Conservation (phyloP, 1,140 invertebrate species). For the Procambarus clarkii region DNA sequence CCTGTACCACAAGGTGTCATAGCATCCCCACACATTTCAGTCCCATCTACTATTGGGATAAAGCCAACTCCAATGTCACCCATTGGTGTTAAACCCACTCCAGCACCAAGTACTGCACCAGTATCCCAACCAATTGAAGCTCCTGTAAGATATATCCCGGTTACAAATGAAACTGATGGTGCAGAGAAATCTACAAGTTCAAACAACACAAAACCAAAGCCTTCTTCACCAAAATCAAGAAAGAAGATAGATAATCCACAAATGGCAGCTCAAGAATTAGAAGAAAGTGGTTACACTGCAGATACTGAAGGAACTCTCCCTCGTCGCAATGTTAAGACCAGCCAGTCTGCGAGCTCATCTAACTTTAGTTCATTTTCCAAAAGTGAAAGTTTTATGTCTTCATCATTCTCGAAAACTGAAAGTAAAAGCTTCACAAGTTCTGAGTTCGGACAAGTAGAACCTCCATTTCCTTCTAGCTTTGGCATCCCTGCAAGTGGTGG, state of each 20-base stretch:
- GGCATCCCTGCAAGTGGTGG: conserved; percentile 47
- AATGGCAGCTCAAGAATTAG: conserved; percentile 75
- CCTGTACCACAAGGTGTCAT: conserved; percentile 47
- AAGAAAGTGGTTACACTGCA: conserved; percentile 83
- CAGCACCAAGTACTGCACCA: neutral
- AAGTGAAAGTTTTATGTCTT: conserved; percentile 65
- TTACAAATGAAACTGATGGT: conserved; percentile 19
- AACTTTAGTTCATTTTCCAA: conserved; percentile 61
- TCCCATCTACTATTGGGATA: neutral
- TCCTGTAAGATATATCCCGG: conserved; percentile 19
- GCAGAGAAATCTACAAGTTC: conserved; percentile 36
- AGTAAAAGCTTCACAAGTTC: conserved; percentile 58
- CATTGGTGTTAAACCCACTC: conserved; percentile 2
- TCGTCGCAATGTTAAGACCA: conserved; percentile 44
- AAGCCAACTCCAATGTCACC: conserved; percentile 10
- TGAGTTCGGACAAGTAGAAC: conserved; percentile 32
- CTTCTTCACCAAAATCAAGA: conserved; percentile 80
- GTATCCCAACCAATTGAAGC: neutral
- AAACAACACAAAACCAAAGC: conserved; percentile 75
- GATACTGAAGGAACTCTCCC: conserved; percentile 77
- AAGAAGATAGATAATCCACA: conserved; percentile 74
- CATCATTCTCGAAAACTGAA: conserved; percentile 66
- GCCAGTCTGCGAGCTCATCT: conserved; percentile 33
- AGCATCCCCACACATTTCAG: neutral
- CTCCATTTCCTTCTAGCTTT: conserved; percentile 36